Evolutionary conservation across 2,797 vertebrate species (phyloP), one percentile per base, ranked within the genome.

Genomic region (Nyctalus aviator): DNA sequence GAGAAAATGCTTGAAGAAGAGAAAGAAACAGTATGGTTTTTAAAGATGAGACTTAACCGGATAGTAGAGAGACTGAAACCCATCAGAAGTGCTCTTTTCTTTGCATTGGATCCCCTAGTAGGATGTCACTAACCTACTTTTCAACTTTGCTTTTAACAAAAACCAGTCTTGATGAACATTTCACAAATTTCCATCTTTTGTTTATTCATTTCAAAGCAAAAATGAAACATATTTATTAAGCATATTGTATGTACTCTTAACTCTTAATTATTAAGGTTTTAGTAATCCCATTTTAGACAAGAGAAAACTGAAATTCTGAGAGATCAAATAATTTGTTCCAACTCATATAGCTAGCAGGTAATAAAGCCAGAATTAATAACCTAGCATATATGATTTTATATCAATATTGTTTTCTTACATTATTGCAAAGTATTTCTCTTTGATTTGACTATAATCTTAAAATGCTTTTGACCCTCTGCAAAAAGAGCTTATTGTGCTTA

Each of bases 161-260:
- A 50, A 48, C 15, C 41, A 75, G 11, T 68, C 50, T 75, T 68
- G 8, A 73, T 87, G 50, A 62, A 14, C 3, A 55, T 84, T 68
- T 73, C 72, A 55, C 23, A 69, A 78, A 57, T 88, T 79, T 57
- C 57, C 48, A 62, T 30, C 30, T 75, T 84, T 88, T 62, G 27
- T 23, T 93, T 73, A 66, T 92, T 82, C 64, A 68, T 90, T 73
- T 79, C 66, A 84, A 84, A 79, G 50, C 32, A 88, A 90, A 94
- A 79, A 59, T 68, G 23, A 21, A 94, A 75, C 69, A n/a, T 3
- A 64, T 48, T 94, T 41, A 81, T 21, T 76, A 15, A 84, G 41
- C 27, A 69, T 46, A 84, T 46, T 69, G 5, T 55, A 25, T 44
- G 13, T 84, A 7, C n/a, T 94, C 17, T 4, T 75, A 93, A 55